Conservation (phyloP, 2,113 vertebrate species). For the Oplegnathus fasciatus region DNA sequence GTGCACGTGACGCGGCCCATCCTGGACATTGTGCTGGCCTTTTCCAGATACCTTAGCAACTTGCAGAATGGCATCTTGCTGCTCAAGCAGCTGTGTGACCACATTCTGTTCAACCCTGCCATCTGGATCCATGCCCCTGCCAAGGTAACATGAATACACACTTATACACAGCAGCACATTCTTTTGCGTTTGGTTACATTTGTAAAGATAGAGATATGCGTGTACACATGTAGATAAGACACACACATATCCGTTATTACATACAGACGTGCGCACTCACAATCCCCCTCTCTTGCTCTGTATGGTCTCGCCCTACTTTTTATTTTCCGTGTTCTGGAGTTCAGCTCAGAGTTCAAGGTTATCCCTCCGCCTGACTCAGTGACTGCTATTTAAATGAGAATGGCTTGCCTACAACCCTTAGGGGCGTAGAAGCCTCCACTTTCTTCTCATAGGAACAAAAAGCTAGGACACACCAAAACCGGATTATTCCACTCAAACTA, state of each 20-base stretch:
- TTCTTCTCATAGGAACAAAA: conserved; percentile 26
- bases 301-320: conserved; percentile 14
- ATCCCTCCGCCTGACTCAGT: conserved; percentile 25
- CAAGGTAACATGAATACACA: conserved; percentile 85
- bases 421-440: conserved; percentile 3
- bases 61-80: conserved; percentile 92
- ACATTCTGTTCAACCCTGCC: conserved; percentile 96
- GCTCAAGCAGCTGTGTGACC: conserved; percentile 97
- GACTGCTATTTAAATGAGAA: conserved; percentile 39
- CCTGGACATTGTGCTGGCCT: conserved; percentile 95
- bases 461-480: conserved; percentile 18
- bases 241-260: not conserved
- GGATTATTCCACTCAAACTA: conserved; percentile 1
- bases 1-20: conserved; percentile 92
- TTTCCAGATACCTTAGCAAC: conserved; percentile 96
- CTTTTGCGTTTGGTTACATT: conserved; percentile 3
- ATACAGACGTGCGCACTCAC: not conserved
- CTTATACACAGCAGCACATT: not conserved
- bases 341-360: conserved; percentile 48
- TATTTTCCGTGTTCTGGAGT: conserved; percentile 31
- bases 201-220: not conserved
- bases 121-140: conserved; percentile 98
- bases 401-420: conserved; percentile 9
- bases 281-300: conserved; percentile 21
- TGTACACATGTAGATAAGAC: not conserved